These are phyloP conservation scores for Belonocnema kinseyi DNA, from an alignment of 1,140 invertebrate genomes.

Conservation along the genomic window DNA sequence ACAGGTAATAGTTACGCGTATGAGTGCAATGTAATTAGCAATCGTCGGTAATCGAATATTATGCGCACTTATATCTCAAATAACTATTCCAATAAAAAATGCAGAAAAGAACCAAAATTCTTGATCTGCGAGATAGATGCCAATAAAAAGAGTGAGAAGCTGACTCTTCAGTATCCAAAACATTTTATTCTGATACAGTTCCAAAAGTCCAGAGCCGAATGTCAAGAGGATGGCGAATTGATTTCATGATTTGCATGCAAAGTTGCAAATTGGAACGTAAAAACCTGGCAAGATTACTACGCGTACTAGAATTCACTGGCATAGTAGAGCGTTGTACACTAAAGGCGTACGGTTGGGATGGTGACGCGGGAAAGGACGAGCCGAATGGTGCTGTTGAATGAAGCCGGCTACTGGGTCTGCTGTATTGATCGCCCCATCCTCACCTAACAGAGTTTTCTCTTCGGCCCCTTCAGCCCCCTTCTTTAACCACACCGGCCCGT, in stretches of 20 bases:
- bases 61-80: no score
- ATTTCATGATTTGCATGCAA: neutral
- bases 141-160: no score
- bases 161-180: no score
- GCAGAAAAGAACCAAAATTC: no score
- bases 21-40: no score
- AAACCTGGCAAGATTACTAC: slow-evolving; percentile 1
- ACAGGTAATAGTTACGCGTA: no score
- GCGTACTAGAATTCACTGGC: neutral
- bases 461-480: slow-evolving; percentile 16
- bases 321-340: slow-evolving; percentile 2
- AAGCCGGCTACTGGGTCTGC: slow-evolving; percentile 64
- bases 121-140: no score
- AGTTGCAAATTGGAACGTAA: neutral
- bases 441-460: slow-evolving; percentile 45
- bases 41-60: no score
- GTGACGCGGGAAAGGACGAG: neutral
- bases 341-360: neutral
- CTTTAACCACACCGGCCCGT: neutral
- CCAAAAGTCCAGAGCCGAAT: neutral
- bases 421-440: slow-evolving; percentile 70
- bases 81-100: no score
- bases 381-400: slow-evolving; percentile 59
- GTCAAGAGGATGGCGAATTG: neutral
- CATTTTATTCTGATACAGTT: no score